Evolutionary conservation across 2,888 invertebrate genomes (phyloP).

Genomic region (Melanchra persicariae): DNA sequence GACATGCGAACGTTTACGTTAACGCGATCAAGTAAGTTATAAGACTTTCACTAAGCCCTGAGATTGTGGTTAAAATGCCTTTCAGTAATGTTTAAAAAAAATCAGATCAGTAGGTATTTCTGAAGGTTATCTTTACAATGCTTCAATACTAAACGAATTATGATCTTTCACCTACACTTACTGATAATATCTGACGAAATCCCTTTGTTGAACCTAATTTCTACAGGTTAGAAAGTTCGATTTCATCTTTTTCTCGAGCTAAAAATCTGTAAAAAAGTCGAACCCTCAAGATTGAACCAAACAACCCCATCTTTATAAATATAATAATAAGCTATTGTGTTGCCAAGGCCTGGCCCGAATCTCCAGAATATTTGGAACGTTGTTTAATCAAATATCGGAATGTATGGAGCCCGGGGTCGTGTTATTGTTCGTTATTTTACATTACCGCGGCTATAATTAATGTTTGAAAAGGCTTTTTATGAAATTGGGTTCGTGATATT

Average conservation of each 20-base stretch:
- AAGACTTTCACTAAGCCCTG: no score
- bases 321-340: slow-evolving; percentile 20
- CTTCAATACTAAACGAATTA: no score
- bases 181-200: no score
- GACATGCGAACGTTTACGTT: no score
- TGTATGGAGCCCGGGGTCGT: slow-evolving; percentile 4
- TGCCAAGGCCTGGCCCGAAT: neutral
- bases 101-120: no score
- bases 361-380: slow-evolving; percentile 8
- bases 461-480: slow-evolving; percentile 49
- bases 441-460: slow-evolving; percentile 48
- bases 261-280: neutral
- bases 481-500: slow-evolving; percentile 51
- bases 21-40: no score
- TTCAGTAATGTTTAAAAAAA: no score
- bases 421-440: slow-evolving; percentile 18
- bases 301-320: slow-evolving; percentile 17
- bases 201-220: no score
- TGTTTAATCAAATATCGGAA: slow-evolving; percentile 39
- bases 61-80: no score
- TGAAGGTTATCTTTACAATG: no score
- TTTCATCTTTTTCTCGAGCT: no score
- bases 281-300: neutral
- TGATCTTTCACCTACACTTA: no score
- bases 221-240: neutral